Evolutionary conservation across 2,888 invertebrate genomes (phyloP).

Genomic region (Liopterus haemorrhoidalis): DNA sequence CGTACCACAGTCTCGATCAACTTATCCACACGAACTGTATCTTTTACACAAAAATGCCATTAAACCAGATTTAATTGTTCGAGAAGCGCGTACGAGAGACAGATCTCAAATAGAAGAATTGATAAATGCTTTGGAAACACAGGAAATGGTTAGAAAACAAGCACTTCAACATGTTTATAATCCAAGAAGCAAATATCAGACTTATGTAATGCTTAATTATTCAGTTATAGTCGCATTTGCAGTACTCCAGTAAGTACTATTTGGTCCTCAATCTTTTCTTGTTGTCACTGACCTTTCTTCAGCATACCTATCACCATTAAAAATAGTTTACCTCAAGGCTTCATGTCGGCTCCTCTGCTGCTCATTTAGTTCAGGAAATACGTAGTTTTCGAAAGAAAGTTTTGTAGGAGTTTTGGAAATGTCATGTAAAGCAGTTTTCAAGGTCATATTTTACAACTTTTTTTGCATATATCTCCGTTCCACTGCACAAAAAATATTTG

Average conservation of each 20-base stretch:
- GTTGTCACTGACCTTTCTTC: no score
- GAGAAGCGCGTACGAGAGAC: background rate
- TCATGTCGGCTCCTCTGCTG: background rate
- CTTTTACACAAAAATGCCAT: conserved; percentile 44
- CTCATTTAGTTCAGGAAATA: background rate
- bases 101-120: conserved; percentile 2
- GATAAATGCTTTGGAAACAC: conserved; percentile 4
- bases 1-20: conserved; percentile 38
- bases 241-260: conserved; percentile 9
- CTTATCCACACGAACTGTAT: conserved; percentile 46
- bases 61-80: conserved; percentile 21
- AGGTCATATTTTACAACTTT: no score
- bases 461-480: no score
- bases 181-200: background rate
- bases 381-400: background rate
- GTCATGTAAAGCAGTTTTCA: background rate
- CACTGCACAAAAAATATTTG: no score
- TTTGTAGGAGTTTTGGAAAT: background rate
- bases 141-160: no score
- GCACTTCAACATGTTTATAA: background rate
- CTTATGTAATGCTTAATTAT: conserved; percentile 11
- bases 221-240: conserved; percentile 12
- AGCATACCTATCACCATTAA: background rate
- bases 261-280: no score
- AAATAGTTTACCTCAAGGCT: background rate